Evolutionary conservation across 2,888 invertebrate genomes (phyloP).

Genomic region (Leptopilina syphax): DNA sequence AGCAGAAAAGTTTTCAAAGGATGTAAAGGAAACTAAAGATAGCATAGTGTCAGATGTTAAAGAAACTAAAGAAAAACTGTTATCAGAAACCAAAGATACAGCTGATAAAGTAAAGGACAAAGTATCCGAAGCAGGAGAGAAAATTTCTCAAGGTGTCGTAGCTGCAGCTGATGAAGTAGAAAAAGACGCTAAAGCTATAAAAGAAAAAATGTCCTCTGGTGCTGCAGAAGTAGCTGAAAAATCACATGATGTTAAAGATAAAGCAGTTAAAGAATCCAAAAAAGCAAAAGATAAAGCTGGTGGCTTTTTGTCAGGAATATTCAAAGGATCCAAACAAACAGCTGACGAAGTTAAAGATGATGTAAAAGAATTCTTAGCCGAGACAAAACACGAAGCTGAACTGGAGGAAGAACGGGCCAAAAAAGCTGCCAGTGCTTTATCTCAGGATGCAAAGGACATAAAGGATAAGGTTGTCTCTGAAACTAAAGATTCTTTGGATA

Average conservation of each 20-base stretch:
- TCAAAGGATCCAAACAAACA: conserved; percentile 42
- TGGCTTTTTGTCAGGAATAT: conserved; percentile 54
- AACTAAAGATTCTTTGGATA: conserved; percentile 13
- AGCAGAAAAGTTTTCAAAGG: neutral
- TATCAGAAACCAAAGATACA: conserved; percentile 45
- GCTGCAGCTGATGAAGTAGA: conserved; percentile 45
- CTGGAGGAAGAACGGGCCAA: conserved; percentile 59
- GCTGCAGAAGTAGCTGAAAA: conserved; percentile 47
- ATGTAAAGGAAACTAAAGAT: conserved; percentile 10
- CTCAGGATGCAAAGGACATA: conserved; percentile 34
- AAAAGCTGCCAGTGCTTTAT: conserved; percentile 55
- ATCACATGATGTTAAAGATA: conserved; percentile 47
- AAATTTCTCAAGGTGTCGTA: conserved; percentile 40
- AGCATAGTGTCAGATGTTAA: conserved; percentile 49
- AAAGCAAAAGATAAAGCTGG: conserved; percentile 68
- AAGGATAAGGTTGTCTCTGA: conserved; percentile 43
- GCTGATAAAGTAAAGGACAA: conserved; percentile 16
- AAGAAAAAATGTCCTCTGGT: conserved; percentile 6
- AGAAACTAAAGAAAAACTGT: conserved; percentile 40
- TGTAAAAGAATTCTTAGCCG: conserved; percentile 65
- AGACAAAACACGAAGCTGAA: conserved; percentile 62
- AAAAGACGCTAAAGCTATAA: conserved; percentile 43
- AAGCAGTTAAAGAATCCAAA: conserved; percentile 48
- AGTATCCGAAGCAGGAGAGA: conserved; percentile 41
- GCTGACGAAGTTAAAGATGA: conserved; percentile 62